phyloP scores from a whole-genome alignment of 2,888 invertebrate genomes.

The Drosophila percnosoma region DNA sequence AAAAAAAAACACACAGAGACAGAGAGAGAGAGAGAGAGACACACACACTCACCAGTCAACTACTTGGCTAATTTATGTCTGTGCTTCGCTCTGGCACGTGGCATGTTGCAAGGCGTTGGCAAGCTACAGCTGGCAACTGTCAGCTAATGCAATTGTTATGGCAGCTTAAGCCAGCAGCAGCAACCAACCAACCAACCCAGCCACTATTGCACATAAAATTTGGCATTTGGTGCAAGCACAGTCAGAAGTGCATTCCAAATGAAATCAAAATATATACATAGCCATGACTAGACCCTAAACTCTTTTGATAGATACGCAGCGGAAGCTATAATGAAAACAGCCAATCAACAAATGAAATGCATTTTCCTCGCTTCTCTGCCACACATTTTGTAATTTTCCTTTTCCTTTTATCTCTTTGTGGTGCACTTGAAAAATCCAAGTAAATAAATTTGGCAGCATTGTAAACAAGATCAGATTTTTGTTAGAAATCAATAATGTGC shows the following conservation, averaged over 20 bases:
- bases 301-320: constrained; percentile 38
- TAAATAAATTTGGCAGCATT: constrained; percentile 49
- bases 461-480: constrained; percentile 54
- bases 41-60: constrained; percentile 19
- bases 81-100: constrained; percentile 39
- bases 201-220: constrained; percentile 38
- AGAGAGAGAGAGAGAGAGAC: constrained; percentile 5
- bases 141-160: constrained; percentile 67
- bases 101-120: constrained; percentile 15
- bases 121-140: constrained; percentile 59
- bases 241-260: constrained; percentile 52
- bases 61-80: constrained; percentile 56
- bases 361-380: constrained; percentile 23
- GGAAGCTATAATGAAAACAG: constrained; percentile 12
- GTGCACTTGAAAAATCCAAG: constrained; percentile 39
- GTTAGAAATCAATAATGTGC: constrained; percentile 60
- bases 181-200: background rate
- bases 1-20: constrained; percentile 16
- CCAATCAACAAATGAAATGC: constrained; percentile 47
- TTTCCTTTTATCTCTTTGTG: background rate
- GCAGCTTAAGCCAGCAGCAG: constrained; percentile 52
- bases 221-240: constrained; percentile 33
- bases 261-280: constrained; percentile 65
- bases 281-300: constrained; percentile 40
- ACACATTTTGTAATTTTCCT: constrained; percentile 29